Percentiles rank a stretch among this genome's conserved stretches.
These are phyloP conservation scores for Trichopoda pennipes DNA, from an alignment of 2,888 invertebrate genomes.

Conservation along the genomic window DNA sequence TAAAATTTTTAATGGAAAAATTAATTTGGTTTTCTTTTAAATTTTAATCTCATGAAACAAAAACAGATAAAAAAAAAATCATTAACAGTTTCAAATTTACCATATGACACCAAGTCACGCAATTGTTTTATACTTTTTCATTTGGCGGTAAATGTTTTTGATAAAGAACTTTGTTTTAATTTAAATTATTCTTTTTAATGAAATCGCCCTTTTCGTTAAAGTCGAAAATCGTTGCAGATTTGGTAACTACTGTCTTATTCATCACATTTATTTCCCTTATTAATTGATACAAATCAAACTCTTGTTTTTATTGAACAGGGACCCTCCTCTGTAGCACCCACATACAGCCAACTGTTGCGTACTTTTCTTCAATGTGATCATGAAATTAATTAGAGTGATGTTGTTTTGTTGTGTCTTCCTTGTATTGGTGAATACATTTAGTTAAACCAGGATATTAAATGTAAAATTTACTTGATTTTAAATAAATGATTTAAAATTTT, in stretches of 20 bases:
- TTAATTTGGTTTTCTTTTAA: not conserved
- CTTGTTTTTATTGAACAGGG: constrained; percentile 51
- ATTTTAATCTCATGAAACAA: not conserved
- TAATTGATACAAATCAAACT: constrained; percentile 73
- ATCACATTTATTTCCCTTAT: constrained; percentile 52
- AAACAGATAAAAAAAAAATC: constrained; percentile 22
- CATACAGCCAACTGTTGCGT: constrained; percentile 51
- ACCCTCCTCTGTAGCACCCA: constrained; percentile 52
- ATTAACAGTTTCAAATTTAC: constrained; percentile 44
- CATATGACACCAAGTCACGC: constrained; percentile 68
- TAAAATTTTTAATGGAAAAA: constrained; percentile 45
- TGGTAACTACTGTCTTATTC: constrained; percentile 52
- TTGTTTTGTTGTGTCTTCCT: not conserved
- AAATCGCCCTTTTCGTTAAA: constrained; percentile 45
- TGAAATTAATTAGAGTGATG: not conserved
- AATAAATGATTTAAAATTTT: constrained; percentile 13
- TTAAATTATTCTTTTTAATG: constrained; percentile 47
- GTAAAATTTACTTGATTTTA: constrained; percentile 48
- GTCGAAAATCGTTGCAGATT: constrained; percentile 57
- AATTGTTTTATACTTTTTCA: constrained; percentile 35
- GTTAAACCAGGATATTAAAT: constrained; percentile 54
- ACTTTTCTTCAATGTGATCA: not conserved
- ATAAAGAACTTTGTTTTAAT: constrained; percentile 38
- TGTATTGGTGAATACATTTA: constrained; percentile 4
- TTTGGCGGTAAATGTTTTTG: constrained; percentile 55